Conservation (phyloP, 2,113 vertebrate genomes). For the Prunella himalayana region DNA sequence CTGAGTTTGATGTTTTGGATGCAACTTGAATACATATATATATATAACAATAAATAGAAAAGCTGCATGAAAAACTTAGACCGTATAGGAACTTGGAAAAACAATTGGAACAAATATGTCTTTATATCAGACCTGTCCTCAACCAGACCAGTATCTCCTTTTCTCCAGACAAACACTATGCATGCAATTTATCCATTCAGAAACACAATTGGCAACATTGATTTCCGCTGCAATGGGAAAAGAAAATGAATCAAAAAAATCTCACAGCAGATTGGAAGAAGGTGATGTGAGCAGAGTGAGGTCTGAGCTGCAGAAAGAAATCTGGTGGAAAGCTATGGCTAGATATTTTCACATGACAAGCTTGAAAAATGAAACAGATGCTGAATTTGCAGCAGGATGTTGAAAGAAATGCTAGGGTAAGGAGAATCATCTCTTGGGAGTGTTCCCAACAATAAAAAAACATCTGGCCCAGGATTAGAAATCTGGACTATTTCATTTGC, state of each 20-base stretch:
- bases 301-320: neutral
- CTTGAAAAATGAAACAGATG: slow-evolving; percentile 1
- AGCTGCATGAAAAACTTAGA: neutral
- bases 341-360: neutral
- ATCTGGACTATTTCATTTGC: neutral
- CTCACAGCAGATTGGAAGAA: neutral
- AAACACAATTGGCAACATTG: neutral
- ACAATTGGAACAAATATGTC: neutral
- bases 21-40: neutral
- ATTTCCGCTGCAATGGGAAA: neutral
- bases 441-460: neutral
- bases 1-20: neutral
- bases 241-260: neutral
- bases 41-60: neutral
- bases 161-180: neutral
- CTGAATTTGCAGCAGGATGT: neutral
- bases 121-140: neutral
- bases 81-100: neutral
- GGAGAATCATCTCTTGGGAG: neutral
- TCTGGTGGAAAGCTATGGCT: neutral
- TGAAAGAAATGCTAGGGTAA: neutral
- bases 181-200: neutral
- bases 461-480: neutral
- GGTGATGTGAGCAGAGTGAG: neutral
- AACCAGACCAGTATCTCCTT: neutral